Percentiles rank a stretch among this genome's conserved stretches.
Evolutionary conservation across 2,888 invertebrate genomes (phyloP).

Genomic region (Drosophila formosana): DNA sequence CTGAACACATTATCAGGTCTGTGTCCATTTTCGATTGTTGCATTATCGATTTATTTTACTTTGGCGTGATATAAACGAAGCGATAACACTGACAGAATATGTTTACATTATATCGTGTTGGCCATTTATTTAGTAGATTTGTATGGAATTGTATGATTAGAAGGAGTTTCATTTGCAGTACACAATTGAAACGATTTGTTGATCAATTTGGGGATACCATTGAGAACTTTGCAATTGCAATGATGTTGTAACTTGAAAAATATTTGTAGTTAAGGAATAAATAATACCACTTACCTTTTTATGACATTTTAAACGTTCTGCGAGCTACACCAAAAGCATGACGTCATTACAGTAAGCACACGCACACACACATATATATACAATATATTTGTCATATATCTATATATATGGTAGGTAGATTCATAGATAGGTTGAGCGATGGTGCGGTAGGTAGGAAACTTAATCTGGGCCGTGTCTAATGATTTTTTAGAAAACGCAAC

Average conservation of each 20-base stretch:
- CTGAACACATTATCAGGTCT: constrained; percentile 6
- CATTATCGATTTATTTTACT: not conserved
- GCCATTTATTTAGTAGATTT: not conserved
- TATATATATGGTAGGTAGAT: constrained; percentile 28
- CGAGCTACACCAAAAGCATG: constrained; percentile 53
- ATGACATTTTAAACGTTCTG: constrained; percentile 40
- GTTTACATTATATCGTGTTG: not conserved
- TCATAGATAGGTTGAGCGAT: constrained; percentile 50
- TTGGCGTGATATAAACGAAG: not conserved
- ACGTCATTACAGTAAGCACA: constrained; percentile 49
- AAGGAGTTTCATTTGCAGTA: not conserved
- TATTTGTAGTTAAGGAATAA: not conserved
- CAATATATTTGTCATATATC: constrained; percentile 24
- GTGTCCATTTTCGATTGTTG: not conserved
- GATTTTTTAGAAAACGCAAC: constrained; percentile 73
- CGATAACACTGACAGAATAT: not conserved
- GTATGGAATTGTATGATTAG: not conserved
- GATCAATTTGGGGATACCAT: constrained; percentile 1
- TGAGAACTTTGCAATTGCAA: constrained; percentile 72
- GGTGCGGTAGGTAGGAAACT: constrained; percentile 27
- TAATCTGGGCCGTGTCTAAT: constrained; percentile 52
- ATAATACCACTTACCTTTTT: constrained; percentile 63
- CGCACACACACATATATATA: constrained; percentile 15
- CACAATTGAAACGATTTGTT: not conserved
- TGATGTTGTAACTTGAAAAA: constrained; percentile 7